Conservation (phyloP, 2,888 invertebrate species). For the Drosophila recens region DNA sequence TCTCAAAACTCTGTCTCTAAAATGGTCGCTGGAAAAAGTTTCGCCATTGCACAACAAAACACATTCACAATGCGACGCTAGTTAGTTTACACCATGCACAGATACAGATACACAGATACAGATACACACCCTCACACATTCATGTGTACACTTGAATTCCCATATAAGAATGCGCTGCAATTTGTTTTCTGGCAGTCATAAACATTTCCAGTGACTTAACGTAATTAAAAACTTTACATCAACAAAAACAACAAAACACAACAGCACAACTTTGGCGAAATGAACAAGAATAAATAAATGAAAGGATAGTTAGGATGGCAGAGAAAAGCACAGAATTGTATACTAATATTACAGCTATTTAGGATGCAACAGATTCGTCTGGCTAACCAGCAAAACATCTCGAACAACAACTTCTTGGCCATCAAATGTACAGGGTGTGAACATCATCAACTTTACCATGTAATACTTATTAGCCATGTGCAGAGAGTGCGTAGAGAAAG, state of each 20-base stretch:
- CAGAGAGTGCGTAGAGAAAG: neutral
- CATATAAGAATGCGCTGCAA: conserved; percentile 34
- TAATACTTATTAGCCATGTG: conserved; percentile 1
- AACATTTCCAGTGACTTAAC: conserved; percentile 57
- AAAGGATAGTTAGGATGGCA: neutral
- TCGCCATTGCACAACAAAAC: conserved; percentile 26
- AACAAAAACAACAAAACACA: conserved; percentile 35
- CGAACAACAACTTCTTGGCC: neutral
- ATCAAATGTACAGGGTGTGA: conserved; percentile 3
- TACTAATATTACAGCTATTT: conserved; percentile 20
- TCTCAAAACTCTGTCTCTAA: conserved; percentile 31
- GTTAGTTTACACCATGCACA: conserved; percentile 14
- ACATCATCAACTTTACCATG: conserved; percentile 8
- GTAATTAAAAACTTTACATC: conserved; percentile 71
- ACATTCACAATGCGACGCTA: conserved; percentile 12
- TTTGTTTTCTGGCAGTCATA: conserved; percentile 52
- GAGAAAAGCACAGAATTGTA: neutral
- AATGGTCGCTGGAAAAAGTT: conserved; percentile 42
- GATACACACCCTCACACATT: conserved; percentile 4
- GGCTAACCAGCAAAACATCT: conserved; percentile 3
- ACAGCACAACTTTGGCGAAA: conserved; percentile 29
- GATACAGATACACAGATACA: conserved; percentile 6
- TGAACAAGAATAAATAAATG: conserved; percentile 13
- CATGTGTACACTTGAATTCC: conserved; percentile 2
- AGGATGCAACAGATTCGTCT: conserved; percentile 43